Conservation (phyloP, 92 coral and sea anemone species). For the Epizoanthus scotinus region DNA sequence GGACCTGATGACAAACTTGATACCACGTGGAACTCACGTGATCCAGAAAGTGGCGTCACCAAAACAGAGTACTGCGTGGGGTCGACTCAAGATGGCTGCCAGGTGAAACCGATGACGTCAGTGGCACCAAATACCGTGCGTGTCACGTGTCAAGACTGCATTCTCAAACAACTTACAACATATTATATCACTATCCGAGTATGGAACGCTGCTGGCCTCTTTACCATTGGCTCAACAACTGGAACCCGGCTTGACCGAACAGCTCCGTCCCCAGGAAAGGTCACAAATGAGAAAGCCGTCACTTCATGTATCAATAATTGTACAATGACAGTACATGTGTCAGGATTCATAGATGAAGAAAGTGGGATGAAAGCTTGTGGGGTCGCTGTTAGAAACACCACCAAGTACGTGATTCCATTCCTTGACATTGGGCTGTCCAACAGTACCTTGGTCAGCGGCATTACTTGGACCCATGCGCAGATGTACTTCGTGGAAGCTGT, state of each 20-base stretch:
- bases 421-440: constrained; percentile 26
- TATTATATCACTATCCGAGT: constrained; percentile 82
- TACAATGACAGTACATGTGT: constrained; percentile 49
- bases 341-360: constrained; percentile 69
- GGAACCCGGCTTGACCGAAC: constrained; percentile 71
- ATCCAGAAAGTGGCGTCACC: constrained; percentile 72
- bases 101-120: constrained; percentile 69
- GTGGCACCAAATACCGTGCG: constrained; percentile 51
- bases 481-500: constrained; percentile 59
- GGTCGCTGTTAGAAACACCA: constrained; percentile 53
- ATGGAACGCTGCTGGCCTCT: constrained; percentile 86
- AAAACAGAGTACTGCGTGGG: constrained; percentile 92
- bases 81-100: constrained; percentile 74
- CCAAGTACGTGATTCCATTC: constrained; percentile 41
- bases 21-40: constrained; percentile 76
- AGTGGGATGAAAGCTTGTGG: constrained; percentile 72
- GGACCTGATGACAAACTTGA: constrained; percentile 53
- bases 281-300: constrained; percentile 30
- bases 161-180: constrained; percentile 54
- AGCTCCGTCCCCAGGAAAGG: constrained; percentile 66
- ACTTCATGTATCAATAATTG: constrained; percentile 67
- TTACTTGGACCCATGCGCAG: constrained; percentile 59
- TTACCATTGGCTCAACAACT: constrained; percentile 65
- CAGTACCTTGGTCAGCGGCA: constrained; percentile 42
- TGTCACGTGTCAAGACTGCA: constrained; percentile 78